These are phyloP conservation scores for Tethya wilhelma DNA, from an alignment of 37 sponge, comb jelly and placozoan species.

Conservation along the genomic window DNA sequence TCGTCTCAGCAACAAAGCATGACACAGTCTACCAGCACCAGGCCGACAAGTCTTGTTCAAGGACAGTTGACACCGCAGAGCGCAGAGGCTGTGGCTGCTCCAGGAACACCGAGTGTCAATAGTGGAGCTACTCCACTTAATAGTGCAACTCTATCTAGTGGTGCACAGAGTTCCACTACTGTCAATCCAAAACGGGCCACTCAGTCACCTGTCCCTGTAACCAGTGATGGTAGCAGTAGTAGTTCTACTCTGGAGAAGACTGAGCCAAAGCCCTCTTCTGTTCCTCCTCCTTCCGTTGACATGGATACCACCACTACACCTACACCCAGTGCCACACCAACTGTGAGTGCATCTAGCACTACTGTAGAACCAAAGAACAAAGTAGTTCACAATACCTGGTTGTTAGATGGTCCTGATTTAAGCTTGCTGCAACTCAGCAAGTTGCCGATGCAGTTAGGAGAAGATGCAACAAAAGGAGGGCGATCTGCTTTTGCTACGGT, in stretches of 20 bases:
- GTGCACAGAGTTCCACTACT: not conserved
- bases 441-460: not conserved
- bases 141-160: not conserved
- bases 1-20: no score
- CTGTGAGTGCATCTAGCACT: no score
- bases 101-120: conserved; percentile 13
- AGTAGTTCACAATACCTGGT: not conserved
- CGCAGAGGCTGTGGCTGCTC: not conserved
- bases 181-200: no score
- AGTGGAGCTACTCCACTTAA: not conserved
- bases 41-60: not conserved
- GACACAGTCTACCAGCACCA: no score
- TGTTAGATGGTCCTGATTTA: conserved; percentile 9
- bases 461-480: no score
- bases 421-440: conserved; percentile 17
- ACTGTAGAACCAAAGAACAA: no score
- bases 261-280: not conserved
- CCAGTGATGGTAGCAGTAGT: no score
- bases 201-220: no score
- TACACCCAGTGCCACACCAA: not conserved
- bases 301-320: not conserved
- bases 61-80: not conserved
- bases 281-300: not conserved
- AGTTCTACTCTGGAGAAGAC: no score
- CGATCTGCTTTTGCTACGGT: no score